Conservation (phyloP, 2,888 invertebrate species). For the Chaetogeoica ovagalla region DNA sequence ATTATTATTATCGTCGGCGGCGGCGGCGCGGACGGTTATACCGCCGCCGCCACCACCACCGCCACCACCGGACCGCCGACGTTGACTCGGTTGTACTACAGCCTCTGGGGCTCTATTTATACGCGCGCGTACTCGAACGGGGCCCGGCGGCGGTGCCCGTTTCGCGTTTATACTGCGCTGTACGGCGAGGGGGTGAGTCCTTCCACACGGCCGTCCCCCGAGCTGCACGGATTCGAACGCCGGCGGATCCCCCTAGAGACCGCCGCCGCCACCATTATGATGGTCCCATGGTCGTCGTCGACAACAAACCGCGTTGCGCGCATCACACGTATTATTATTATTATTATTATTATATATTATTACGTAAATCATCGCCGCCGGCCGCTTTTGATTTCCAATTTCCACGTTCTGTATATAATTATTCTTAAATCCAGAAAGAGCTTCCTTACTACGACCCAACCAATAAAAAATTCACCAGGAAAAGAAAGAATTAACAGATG, state of each 20-base stretch:
- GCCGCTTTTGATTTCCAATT: background rate
- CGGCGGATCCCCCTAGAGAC: slow-evolving; percentile 37
- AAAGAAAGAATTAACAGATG: too few species aligned
- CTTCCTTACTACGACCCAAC: too few species aligned
- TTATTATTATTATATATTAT: background rate
- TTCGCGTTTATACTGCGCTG: background rate
- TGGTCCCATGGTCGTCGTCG: slow-evolving; percentile 8
- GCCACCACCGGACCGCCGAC: too few species aligned
- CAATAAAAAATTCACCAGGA: too few species aligned
- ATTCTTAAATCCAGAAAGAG: too few species aligned
- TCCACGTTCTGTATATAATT: background rate
- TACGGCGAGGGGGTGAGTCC: background rate
- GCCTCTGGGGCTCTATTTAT: too few species aligned
- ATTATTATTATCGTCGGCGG: slow-evolving; percentile 14
- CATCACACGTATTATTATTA: background rate
- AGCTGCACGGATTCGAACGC: slow-evolving; percentile 12
- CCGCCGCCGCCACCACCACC: background rate
- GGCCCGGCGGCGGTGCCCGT: background rate
- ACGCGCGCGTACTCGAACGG: slow-evolving; percentile 2
- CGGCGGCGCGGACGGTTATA: background rate
- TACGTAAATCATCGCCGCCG: slow-evolving; percentile 25
- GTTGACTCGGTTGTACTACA: too few species aligned
- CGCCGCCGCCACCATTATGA: background rate
- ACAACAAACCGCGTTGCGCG: background rate
- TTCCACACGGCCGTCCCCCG: background rate